phyloP scores from a whole-genome alignment of 2,888 invertebrate genomes.

The Platynereis dumerilii region DNA sequence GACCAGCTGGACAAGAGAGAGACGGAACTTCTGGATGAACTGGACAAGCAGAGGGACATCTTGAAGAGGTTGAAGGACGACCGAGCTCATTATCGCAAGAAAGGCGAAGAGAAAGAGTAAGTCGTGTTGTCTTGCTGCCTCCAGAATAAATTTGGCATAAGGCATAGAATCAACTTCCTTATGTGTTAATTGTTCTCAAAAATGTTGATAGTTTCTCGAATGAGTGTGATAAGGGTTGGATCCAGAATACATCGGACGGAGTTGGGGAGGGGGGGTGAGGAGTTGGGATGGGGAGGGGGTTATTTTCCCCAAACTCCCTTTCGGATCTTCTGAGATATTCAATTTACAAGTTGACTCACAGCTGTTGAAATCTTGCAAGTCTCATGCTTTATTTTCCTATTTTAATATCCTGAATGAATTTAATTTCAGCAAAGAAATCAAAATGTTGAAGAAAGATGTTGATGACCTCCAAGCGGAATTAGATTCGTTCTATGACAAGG shows the following conservation, averaged over 20 bases:
- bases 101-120: conserved; percentile 49
- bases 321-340: too few species aligned
- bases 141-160: not conserved
- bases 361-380: too few species aligned
- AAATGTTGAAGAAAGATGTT: conserved; percentile 36
- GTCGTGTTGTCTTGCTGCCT: conserved; percentile 23
- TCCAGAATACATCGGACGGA: too few species aligned
- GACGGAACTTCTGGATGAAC: conserved; percentile 56
- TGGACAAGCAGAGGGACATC: conserved; percentile 45
- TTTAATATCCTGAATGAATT: conserved; percentile 13
- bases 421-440: conserved; percentile 36
- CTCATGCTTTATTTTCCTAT: too few species aligned
- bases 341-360: too few species aligned
- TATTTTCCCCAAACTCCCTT: too few species aligned
- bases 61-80: conserved; percentile 53
- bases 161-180: too few species aligned
- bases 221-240: too few species aligned
- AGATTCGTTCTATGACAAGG: conserved; percentile 33
- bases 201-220: not conserved
- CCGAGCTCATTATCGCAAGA: conserved; percentile 45
- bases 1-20: conserved; percentile 59
- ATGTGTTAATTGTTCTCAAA: not conserved
- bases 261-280: too few species aligned
- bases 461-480: conserved; percentile 35
- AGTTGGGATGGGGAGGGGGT: too few species aligned